Evolutionary conservation across 1,140 invertebrate species (phyloP), one percentile per base, ranked within the genome.

Genomic region (Caenorhabditis briggsae): DNA sequence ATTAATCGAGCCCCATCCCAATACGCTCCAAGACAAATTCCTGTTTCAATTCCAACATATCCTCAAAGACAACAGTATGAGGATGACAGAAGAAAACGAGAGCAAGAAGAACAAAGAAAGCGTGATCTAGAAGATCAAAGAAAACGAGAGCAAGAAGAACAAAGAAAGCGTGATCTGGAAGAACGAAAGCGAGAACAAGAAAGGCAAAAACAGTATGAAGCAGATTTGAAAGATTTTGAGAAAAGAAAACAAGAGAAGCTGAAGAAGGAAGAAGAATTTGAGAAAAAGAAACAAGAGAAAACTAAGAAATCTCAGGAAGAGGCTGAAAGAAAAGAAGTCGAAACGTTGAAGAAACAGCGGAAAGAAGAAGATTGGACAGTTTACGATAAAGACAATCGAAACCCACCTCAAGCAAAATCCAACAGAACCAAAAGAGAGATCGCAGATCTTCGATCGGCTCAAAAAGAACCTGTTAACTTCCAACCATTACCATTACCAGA

Each of bases 351-450:
- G 7, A 78, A 78, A 46, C 16, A 78, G 7, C 48, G 41, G 33
- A 43, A 78, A 78, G 70, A 46, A 46, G 48, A 78, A 53, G 41
- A 78, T 46, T 78, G n/a, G 43, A 48, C 16, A 78, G 18, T 46
- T 48, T n/a, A 78, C 7, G 41, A 48, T 46, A 83, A 56, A 56
- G 16, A n/a, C 18, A 16, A 16, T 12, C 5, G 18, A 8, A 56
- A 56, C 5, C n/a, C n/a, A n/a, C n/a, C n/a, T n/a, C n/a, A n/a
- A n/a, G n/a, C n/a, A n/a, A 56, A n/a, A n/a, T 8, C 53, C 14
- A 83, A 83, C n/a, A 56, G 82, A 59, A 59, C 56, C 7, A 83
- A 83, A 58, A 83, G 74, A 82, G 74, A 82, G 46, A 82, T 50
- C 48, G 48, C 48, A 50, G 48, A 50, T 12, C n/a, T n/a, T 50